These are phyloP conservation scores for Sitodiplosis mosellana DNA, from an alignment of 1,140 invertebrate genomes.

Conservation along the genomic window DNA sequence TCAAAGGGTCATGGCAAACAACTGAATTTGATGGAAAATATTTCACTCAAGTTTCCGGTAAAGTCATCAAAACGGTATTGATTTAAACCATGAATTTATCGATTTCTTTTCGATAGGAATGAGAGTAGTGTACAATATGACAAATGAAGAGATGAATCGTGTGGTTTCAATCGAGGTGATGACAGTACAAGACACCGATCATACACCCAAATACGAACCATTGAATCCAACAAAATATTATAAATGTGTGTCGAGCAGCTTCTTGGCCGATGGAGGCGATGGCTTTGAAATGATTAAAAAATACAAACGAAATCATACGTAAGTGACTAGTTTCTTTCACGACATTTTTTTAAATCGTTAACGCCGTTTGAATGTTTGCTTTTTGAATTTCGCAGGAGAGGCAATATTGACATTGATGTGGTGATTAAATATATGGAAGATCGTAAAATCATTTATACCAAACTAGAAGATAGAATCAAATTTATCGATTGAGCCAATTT, in stretches of 20 bases:
- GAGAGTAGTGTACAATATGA: conserved; percentile 29
- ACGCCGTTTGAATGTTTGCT: no score
- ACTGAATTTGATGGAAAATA: conserved; percentile 28
- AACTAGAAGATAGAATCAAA: background rate
- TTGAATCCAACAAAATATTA: conserved; percentile 33
- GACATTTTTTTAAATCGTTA: no score
- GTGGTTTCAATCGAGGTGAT: conserved; percentile 34
- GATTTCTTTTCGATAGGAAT: conserved; percentile 19
- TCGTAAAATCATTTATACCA: background rate
- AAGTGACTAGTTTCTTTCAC: conserved; percentile 3
- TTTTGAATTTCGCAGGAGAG: no score
- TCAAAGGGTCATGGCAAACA: conserved; percentile 16
- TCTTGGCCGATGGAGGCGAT: conserved; percentile 47
- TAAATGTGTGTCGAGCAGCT: conserved; percentile 39
- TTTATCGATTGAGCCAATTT: no score
- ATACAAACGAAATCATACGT: conserved; percentile 15
- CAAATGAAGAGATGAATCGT: conserved; percentile 31
- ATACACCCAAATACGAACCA: conserved; percentile 37
- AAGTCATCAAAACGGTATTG: background rate
- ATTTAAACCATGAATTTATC: conserved; percentile 2
- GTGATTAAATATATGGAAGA: background rate
- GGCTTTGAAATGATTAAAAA: conserved; percentile 28
- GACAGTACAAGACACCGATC: conserved; percentile 28
- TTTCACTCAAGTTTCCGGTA: conserved; percentile 37
- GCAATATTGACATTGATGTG: background rate